Conservation (phyloP, 35 echinoderm and acorn worm species). For the Apostichopus parvimensis region DNA sequence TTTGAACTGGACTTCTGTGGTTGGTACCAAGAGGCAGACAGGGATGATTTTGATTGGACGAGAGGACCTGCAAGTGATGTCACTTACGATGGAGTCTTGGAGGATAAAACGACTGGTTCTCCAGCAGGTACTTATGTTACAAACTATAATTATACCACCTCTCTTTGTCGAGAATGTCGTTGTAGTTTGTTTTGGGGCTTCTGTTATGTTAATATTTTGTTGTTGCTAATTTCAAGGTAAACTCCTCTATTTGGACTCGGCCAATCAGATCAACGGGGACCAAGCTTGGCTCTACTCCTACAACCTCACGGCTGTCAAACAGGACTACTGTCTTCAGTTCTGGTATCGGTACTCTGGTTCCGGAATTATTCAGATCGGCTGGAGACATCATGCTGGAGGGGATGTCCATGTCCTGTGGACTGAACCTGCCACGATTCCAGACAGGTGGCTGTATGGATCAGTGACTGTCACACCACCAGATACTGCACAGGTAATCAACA, state of each 20-base stretch:
- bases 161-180: neutral
- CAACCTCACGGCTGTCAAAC: neutral
- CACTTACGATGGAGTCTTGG: neutral
- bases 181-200: neutral
- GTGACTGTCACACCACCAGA: conserved; percentile 28
- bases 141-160: neutral
- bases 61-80: conserved; percentile 38
- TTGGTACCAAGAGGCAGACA: conserved; percentile 66
- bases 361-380: conserved; percentile 19
- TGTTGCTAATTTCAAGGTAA: neutral
- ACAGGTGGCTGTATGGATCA: conserved; percentile 25
- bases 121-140: neutral
- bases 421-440: neutral
- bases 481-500: conserved; percentile 6
- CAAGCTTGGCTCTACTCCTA: conserved; percentile 50
- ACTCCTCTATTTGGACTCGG: neutral
- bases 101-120: conserved; percentile 46
- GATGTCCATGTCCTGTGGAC: conserved; percentile 23
- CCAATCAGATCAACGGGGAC: conserved; percentile 23
- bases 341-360: conserved; percentile 49
- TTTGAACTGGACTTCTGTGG: conserved; percentile 80
- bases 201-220: neutral
- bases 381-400: neutral
- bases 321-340: conserved; percentile 39
- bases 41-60: conserved; percentile 88